These are phyloP conservation scores for Zaprionus nigranus DNA, from an alignment of 1,140 invertebrate species.

Conservation along the genomic window DNA sequence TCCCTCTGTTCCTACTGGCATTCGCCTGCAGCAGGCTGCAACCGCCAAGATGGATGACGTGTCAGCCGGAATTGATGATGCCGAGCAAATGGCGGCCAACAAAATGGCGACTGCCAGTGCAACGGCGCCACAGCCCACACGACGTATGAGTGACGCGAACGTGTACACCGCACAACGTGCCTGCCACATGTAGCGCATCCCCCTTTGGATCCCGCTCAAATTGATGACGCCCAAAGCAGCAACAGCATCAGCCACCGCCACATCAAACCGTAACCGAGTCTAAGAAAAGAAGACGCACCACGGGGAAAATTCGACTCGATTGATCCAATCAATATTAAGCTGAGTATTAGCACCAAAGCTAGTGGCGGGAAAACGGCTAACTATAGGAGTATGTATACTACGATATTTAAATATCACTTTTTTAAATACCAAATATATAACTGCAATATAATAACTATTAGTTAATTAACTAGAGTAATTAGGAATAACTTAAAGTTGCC, in stretches of 20 bases:
- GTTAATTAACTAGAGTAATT: background rate
- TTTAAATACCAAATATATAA: too few species aligned
- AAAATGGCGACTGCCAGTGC: constrained; percentile 68
- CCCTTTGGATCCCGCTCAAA: background rate
- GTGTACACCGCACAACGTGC: constrained; percentile 40
- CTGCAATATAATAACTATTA: background rate
- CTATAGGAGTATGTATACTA: background rate
- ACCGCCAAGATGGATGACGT: constrained; percentile 78
- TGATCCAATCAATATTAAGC: constrained; percentile 13
- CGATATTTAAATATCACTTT: background rate
- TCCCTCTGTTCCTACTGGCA: background rate
- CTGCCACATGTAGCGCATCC: constrained; percentile 38
- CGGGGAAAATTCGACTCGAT: background rate
- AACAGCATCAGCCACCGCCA: background rate
- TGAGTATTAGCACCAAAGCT: background rate
- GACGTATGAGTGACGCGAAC: constrained; percentile 54
- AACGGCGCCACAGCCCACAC: constrained; percentile 38
- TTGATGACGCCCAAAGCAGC: constrained; percentile 12
- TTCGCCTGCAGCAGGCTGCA: constrained; percentile 15
- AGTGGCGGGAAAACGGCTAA: background rate
- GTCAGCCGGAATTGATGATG: constrained; percentile 83
- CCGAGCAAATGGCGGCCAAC: constrained; percentile 66
- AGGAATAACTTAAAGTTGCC: too few species aligned
- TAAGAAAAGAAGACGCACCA: constrained; percentile 3
- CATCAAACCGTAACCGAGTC: background rate